These are phyloP conservation scores for Erebia epiphron DNA, from an alignment of 2,888 invertebrate genomes.

Conservation along the genomic window DNA sequence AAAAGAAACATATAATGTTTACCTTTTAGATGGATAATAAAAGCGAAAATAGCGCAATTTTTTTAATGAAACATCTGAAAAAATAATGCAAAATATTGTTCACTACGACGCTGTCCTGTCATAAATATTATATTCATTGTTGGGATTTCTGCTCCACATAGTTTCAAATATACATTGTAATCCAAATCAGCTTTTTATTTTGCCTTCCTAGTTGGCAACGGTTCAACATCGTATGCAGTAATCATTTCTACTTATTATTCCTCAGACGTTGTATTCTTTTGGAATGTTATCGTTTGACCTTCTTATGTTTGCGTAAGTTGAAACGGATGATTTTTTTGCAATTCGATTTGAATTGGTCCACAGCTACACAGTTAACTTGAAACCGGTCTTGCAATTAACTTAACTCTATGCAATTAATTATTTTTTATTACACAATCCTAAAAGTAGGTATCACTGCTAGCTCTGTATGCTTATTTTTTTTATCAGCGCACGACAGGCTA, in stretches of 20 bases:
- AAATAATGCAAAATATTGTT: slow-evolving; percentile 10
- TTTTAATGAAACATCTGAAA: neutral
- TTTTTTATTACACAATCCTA: no score
- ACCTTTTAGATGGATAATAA: neutral
- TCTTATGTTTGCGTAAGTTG: neutral
- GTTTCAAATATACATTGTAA: slow-evolving; percentile 21
- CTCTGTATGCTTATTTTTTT: no score
- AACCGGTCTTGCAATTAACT: no score
- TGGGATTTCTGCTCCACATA: slow-evolving; percentile 27
- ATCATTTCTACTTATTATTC: slow-evolving; percentile 36
- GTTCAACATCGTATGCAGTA: slow-evolving; percentile 32
- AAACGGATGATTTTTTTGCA: neutral
- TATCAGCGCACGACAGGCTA: no score
- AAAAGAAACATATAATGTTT: neutral
- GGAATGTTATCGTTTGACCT: slow-evolving; percentile 17
- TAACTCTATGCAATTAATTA: no score
- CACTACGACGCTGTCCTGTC: slow-evolving; percentile 11
- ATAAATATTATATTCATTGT: slow-evolving; percentile 18
- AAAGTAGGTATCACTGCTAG: no score
- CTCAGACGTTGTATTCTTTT: slow-evolving; percentile 26
- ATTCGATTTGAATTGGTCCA: neutral
- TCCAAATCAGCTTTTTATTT: slow-evolving; percentile 24
- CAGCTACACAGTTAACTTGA: no score
- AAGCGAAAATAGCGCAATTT: neutral
- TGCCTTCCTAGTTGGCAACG: slow-evolving; percentile 26